Evolutionary conservation across 2,113 vertebrate genomes (phyloP).

Genomic region (Colius striatus): DNA sequence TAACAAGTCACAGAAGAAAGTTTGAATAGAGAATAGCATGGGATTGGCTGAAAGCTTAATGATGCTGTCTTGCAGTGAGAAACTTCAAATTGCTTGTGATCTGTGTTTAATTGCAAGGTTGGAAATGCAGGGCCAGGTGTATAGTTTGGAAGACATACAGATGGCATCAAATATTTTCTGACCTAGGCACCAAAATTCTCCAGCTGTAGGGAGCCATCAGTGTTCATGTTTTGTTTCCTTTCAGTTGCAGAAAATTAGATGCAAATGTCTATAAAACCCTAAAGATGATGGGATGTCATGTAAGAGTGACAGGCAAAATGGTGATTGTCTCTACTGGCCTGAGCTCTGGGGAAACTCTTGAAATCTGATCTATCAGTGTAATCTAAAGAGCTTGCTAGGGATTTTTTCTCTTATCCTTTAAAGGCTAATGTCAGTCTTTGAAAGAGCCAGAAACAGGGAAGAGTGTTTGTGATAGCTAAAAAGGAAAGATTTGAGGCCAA

Average conservation of each 20-base stretch:
- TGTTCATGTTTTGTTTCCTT: background rate
- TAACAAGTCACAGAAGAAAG: background rate
- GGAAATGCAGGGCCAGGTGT: background rate
- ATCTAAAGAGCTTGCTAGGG: background rate
- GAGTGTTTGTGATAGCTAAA: background rate
- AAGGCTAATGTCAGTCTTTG: background rate
- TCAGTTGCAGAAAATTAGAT: background rate
- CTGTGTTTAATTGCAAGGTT: background rate
- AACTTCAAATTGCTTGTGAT: background rate
- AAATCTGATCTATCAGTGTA: background rate
- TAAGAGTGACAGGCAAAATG: background rate
- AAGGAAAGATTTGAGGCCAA: background rate
- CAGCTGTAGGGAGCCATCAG: background rate
- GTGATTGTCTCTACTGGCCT: background rate
- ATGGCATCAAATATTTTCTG: background rate
- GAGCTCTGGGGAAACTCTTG: background rate
- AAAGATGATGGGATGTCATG: background rate
- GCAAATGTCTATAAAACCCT: background rate
- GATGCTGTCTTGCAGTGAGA: background rate
- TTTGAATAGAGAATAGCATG: background rate
- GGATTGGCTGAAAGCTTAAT: background rate
- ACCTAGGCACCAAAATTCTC: background rate
- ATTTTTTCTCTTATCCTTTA: background rate
- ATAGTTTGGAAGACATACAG: background rate
- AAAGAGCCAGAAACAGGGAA: background rate